Evolutionary conservation across 1,140 invertebrate genomes (phyloP).

Genomic region (Zeugodacus cucurbitae): DNA sequence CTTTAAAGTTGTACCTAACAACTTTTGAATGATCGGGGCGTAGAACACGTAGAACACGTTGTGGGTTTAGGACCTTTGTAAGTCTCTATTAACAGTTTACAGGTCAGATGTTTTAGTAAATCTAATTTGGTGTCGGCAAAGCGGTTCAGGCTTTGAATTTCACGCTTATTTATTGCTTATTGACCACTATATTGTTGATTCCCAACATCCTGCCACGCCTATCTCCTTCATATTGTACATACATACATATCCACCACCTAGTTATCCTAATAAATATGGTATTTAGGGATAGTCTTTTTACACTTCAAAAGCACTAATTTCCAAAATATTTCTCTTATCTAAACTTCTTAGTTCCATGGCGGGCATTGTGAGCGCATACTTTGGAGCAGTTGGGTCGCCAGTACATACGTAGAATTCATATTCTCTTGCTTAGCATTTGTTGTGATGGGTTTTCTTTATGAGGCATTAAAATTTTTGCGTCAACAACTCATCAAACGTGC

Average conservation of each 20-base stretch:
- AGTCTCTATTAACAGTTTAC: too few relatives aligned
- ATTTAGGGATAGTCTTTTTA: not conserved
- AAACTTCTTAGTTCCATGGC: constrained; percentile 76
- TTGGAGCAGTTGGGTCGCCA: constrained; percentile 77
- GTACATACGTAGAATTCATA: constrained; percentile 56
- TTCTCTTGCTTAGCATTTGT: constrained; percentile 57
- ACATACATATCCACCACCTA: not conserved
- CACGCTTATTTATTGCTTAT: too few relatives aligned
- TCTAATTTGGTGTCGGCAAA: too few relatives aligned
- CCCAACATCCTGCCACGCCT: not conserved
- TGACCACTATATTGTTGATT: not conserved
- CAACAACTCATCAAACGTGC: constrained; percentile 50
- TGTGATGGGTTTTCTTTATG: constrained; percentile 56
- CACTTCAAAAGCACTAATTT: not conserved
- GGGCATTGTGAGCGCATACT: constrained; percentile 80
- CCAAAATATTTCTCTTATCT: constrained; percentile 16
- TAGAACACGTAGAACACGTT: too few relatives aligned
- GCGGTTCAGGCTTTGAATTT: too few relatives aligned
- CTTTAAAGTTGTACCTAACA: too few relatives aligned
- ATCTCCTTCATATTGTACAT: not conserved
- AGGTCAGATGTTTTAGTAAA: too few relatives aligned
- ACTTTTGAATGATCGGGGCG: too few relatives aligned
- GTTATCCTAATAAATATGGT: not conserved
- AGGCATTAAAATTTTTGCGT: constrained; percentile 58
- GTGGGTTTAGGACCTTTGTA: too few relatives aligned